phyloP scores from a whole-genome alignment of 2,888 invertebrate genomes.

The Rhabditoides inermis region DNA sequence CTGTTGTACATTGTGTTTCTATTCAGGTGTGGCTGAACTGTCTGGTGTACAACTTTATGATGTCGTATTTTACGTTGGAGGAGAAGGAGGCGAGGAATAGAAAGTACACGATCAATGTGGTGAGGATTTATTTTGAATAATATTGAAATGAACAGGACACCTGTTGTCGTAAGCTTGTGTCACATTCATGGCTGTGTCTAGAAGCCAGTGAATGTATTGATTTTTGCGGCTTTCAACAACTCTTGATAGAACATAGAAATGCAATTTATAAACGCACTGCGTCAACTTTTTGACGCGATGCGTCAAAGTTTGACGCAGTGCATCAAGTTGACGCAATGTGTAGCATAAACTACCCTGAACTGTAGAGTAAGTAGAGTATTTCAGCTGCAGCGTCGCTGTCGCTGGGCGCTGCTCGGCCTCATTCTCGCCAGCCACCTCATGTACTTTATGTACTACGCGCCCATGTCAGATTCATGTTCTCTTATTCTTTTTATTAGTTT shows the following conservation, averaged over 20 bases:
- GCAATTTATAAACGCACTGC: background rate
- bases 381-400: slow-evolving; percentile 6
- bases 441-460: slow-evolving; percentile 33
- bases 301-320: background rate
- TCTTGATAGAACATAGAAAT: background rate
- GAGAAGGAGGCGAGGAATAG: too few relatives aligned
- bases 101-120: too few relatives aligned
- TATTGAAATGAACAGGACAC: too few relatives aligned
- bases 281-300: background rate
- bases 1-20: slow-evolving; percentile 9
- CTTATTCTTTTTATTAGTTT: background rate
- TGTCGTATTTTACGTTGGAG: too few relatives aligned
- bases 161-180: too few relatives aligned
- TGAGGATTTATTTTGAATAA: too few relatives aligned
- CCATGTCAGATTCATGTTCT: slow-evolving; percentile 16
- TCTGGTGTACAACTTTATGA: too few relatives aligned
- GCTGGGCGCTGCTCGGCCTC: slow-evolving; percentile 13
- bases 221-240: too few relatives aligned
- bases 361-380: background rate
- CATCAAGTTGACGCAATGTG: background rate
- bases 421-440: slow-evolving; percentile 20
- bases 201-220: too few relatives aligned
- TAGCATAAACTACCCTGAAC: background rate
- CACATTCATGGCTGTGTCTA: too few relatives aligned
- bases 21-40: too few relatives aligned